Evolutionary conservation across 2,113 vertebrate species (phyloP), one percentile per base, ranked within the genome.

Genomic region (Oreotrochilus melanogaster): DNA sequence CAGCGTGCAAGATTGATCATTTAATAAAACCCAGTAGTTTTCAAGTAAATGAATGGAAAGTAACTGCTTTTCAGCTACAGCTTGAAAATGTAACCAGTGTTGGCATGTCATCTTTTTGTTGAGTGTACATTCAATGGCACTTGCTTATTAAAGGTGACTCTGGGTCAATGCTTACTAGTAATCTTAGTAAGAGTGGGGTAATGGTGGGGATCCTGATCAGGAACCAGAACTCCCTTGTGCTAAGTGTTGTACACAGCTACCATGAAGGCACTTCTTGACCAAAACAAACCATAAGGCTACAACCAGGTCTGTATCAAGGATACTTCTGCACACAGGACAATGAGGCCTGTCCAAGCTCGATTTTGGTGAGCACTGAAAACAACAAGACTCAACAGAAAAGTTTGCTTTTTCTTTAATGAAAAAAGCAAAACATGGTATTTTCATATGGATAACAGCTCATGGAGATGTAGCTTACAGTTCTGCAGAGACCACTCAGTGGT

Each of bases 21-120:
- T 92, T 92, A 71, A 85, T 95, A 64, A 86, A 93, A 96, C 86
- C 43, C 60, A 96, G 88, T 78, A 83, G 81, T 86, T 87, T 84
- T 58, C 89, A 93, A 91, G 75, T 61, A 92, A 91, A 89, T 45
- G 37, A 94, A 90, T 71, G 67, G 50, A 33, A 83, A 0, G 0
- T 60, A 92, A 93, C 79, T 92, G 78, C 83, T 64, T 78, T 61
- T 74, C 67, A 62, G 53, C 61, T 84, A 87, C 73, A 87, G 58
- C 51, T 79, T 86, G 67, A 42, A 82, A 88, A 86, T 31, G 75
- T 61, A 93, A 73, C 62, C 37, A 61, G 43, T 2, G 7, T 67
- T 74, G 81, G 73, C 78, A 50, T 47, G 43, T 43, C 74, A 74
- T 57, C 79, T 89, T 93, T 72, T 67, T 39, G 60, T 12, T 75